phyloP scores from a whole-genome alignment of 2,113 vertebrate genomes.

The Azemiops feae region DNA sequence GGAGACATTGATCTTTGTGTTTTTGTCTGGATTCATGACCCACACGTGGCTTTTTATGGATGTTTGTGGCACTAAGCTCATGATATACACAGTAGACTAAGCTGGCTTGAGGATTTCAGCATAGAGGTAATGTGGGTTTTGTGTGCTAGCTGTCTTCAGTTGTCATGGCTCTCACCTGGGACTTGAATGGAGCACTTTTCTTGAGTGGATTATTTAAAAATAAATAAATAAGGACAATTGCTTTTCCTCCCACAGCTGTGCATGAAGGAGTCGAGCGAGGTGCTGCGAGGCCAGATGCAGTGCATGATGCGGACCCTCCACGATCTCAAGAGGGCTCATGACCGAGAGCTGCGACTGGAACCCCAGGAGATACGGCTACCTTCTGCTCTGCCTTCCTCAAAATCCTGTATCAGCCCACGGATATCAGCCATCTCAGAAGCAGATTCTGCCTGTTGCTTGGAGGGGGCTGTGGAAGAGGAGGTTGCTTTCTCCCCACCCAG shows the following conservation, averaged over 20 bases:
- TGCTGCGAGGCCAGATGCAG: constrained; percentile 76
- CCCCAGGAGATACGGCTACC: constrained; percentile 49
- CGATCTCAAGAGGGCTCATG: constrained; percentile 66
- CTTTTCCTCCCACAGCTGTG: constrained; percentile 73
- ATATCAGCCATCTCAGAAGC: constrained; percentile 77
- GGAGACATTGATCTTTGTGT: background rate
- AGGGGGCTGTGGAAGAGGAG: constrained; percentile 77
- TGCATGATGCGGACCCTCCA: constrained; percentile 76
- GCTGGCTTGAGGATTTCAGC: background rate
- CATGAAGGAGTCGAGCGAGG: constrained; percentile 74
- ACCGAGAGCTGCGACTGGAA: background rate
- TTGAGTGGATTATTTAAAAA: background rate
- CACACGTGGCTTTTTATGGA: background rate
- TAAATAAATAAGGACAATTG: background rate
- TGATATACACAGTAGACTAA: background rate
- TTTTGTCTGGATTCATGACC: background rate
- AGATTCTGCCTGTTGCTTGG: constrained; percentile 87
- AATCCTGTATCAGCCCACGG: constrained; percentile 61
- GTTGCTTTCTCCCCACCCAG: constrained; percentile 70
- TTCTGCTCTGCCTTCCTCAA: constrained; percentile 54
- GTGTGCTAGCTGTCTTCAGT: background rate
- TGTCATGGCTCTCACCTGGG: background rate
- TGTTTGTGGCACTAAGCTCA: background rate
- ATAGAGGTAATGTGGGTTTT: background rate
- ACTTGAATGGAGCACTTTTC: background rate